Percentiles rank a stretch among this genome's conserved stretches.
Conservation (phyloP, 2,888 invertebrate species). For the Chrysomela aeneicollis region DNA sequence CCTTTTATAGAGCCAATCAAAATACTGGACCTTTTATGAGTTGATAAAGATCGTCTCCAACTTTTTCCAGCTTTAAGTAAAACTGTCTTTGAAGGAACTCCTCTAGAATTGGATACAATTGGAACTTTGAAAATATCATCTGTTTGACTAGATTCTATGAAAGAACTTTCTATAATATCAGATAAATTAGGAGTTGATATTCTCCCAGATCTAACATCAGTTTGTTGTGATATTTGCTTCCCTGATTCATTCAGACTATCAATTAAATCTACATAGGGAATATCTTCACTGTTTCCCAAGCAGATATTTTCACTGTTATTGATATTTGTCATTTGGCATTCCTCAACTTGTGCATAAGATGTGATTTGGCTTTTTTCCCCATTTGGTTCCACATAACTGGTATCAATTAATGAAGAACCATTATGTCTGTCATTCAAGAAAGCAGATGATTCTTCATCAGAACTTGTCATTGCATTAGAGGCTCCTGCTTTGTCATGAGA, state of each 20-base stretch:
- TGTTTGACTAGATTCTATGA: constrained; percentile 17
- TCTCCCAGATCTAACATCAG: not conserved
- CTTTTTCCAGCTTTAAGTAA: constrained; percentile 71
- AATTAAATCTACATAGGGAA: not conserved
- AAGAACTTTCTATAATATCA: constrained; percentile 33
- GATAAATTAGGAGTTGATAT: not conserved
- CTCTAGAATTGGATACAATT: not conserved
- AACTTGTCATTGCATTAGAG: not conserved
- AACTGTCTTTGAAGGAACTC: constrained; percentile 49
- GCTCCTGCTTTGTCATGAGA: not conserved
- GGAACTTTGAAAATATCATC: constrained; percentile 28
- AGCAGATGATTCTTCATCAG: not conserved
- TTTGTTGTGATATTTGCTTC: not conserved
- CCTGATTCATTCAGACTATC: not conserved
- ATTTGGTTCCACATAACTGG: not conserved
- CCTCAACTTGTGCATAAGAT: not conserved
- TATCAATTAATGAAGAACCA: not conserved
- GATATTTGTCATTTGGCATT: not conserved
- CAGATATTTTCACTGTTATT: not conserved
- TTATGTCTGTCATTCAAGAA: not conserved
- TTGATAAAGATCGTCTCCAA: constrained; percentile 73
- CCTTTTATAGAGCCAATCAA: not conserved
- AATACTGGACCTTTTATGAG: constrained; percentile 57
- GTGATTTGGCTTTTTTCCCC: not conserved
- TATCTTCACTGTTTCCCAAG: not conserved